Percentiles rank a stretch among this genome's conserved stretches.
These are phyloP conservation scores for Hyperoplus immaculatus DNA, from an alignment of 2,797 vertebrate species.

Conservation along the genomic window DNA sequence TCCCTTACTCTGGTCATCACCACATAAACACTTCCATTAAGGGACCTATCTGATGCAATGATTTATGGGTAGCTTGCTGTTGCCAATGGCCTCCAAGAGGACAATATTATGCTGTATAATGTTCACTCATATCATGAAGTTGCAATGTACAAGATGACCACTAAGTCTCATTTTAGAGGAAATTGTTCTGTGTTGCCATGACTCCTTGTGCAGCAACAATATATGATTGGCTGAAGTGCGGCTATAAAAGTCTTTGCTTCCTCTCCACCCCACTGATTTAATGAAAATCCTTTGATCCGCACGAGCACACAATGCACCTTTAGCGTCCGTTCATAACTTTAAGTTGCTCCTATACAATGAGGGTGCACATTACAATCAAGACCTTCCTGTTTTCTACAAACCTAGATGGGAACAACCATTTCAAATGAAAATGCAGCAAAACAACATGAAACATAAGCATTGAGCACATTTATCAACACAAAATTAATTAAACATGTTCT, in stretches of 20 bases:
- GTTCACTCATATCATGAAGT: slow-evolving; percentile 3
- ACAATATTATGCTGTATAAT: neutral
- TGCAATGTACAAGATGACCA: slow-evolving; percentile 15
- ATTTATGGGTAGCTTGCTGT: neutral
- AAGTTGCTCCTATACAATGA: slow-evolving; percentile 21
- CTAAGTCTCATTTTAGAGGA: slow-evolving; percentile 5
- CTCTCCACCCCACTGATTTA: slow-evolving; percentile 64
- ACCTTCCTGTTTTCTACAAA: slow-evolving; percentile 24
- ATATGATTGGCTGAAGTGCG: slow-evolving; percentile 39
- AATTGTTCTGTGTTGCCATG: slow-evolving; percentile 1
- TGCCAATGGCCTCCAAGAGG: neutral
- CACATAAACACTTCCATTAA: neutral
- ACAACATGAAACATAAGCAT: neutral
- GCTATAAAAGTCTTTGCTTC: slow-evolving; percentile 62
- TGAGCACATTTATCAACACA: no score
- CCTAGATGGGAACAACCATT: slow-evolving; percentile 14
- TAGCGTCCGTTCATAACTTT: slow-evolving; percentile 66
- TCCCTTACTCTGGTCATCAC: slow-evolving; percentile 3
- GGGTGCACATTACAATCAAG: slow-evolving; percentile 35
- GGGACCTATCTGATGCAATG: neutral
- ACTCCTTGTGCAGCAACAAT: slow-evolving; percentile 46
- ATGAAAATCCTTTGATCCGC: slow-evolving; percentile 62
- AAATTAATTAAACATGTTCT: no score
- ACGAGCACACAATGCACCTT: slow-evolving; percentile 57
- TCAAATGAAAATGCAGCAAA: slow-evolving; percentile 18